Evolutionary conservation across 2,888 invertebrate species (phyloP).

Genomic region (Spatulosminthurus flaviceps): DNA sequence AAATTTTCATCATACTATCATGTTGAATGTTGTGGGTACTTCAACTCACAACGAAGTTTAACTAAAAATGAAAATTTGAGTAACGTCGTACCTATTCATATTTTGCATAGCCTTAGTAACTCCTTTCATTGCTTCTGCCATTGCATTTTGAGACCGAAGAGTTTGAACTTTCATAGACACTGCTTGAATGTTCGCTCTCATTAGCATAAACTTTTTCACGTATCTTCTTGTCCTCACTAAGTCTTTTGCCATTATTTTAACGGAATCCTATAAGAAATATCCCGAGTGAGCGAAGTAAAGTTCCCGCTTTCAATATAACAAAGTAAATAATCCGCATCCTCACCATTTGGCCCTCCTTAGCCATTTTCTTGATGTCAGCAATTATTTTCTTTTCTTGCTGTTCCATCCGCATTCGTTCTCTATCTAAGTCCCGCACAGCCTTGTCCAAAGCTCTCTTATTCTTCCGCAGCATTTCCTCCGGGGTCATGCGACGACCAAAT

Average conservation of each 20-base stretch:
- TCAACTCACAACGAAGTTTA: no score
- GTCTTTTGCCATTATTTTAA: conserved; percentile 99
- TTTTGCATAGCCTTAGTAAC: conserved; percentile 98
- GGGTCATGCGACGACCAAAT: conserved; percentile 94
- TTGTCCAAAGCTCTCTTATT: conserved; percentile 98
- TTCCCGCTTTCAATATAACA: no score
- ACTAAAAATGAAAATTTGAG: no score
- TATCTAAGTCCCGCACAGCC: conserved; percentile 97
- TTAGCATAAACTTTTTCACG: conserved; percentile 97
- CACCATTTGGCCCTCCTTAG: conserved; percentile 99
- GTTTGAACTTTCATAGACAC: conserved; percentile 98
- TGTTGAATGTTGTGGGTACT: no score
- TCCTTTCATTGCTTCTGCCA: conserved; percentile 99
- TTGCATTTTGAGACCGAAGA: conserved; percentile 95
- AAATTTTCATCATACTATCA: neutral
- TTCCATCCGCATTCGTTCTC: conserved; percentile 94
- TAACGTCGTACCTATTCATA: conserved; percentile 82
- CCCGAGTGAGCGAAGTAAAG: no score
- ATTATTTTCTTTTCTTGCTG: conserved; percentile 99
- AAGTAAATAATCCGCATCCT: conserved; percentile 45
- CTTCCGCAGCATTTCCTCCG: conserved; percentile 97
- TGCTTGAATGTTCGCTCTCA: conserved; percentile 99
- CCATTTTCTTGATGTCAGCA: conserved; percentile 97
- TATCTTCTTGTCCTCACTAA: conserved; percentile 93
- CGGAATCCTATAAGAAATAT: conserved; percentile 87